A percentile compares a stretch with the other conserved stretches of the same genome.
Conservation (phyloP, 2,888 invertebrate genomes). For the Lamellibrachia columna region DNA sequence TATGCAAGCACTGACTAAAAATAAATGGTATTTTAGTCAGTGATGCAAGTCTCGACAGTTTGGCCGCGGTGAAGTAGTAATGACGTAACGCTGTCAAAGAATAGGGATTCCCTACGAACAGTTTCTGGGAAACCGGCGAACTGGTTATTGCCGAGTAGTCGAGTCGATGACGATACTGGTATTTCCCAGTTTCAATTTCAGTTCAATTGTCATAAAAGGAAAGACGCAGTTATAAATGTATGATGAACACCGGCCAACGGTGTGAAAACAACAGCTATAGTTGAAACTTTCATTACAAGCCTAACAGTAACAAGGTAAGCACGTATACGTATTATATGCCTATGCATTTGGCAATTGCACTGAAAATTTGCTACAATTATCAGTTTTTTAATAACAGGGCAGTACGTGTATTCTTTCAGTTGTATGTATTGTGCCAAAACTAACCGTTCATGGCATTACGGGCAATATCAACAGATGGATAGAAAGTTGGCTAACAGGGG, state of each 20-base stretch:
- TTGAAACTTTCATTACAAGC: background rate
- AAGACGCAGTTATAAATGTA: background rate
- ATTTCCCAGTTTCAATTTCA: background rate
- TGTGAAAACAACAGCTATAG: background rate
- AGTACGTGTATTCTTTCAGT: no score
- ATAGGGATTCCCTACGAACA: background rate
- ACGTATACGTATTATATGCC: background rate
- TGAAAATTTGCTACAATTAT: no score
- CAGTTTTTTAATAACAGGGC: no score
- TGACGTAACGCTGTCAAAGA: background rate
- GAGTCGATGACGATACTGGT: background rate
- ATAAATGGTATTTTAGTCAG: no score
- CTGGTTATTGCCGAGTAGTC: background rate
- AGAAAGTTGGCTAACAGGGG: no score
- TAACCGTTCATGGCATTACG: no score
- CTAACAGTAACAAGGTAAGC: background rate
- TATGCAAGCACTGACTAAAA: no score
- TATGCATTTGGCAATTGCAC: no score
- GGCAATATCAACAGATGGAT: no score
- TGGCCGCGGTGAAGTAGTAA: background rate
- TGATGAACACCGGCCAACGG: background rate
- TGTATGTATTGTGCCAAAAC: no score
- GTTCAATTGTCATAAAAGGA: background rate
- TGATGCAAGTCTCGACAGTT: no score
- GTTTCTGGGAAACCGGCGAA: background rate